Base-by-base conservation (phyloP, 2,888 invertebrate species). In the Drosophila trichaetosa region DNA sequence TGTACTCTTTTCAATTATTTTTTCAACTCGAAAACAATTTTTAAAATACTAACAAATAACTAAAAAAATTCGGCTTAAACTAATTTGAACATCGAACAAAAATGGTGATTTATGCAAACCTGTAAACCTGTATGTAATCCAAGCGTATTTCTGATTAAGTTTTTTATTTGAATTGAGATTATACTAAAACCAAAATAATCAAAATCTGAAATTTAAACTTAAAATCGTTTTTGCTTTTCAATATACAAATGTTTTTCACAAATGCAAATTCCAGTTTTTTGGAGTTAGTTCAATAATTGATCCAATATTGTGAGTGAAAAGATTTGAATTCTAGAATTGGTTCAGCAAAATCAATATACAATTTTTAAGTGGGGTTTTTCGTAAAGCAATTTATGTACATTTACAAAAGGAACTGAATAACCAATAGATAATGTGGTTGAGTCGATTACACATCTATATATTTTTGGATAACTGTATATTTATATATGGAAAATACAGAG, bases 301-400 rank as follows among this genome's bases (percentile, higher is more conserved):
- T 21, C 2, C 1, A 16, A 46, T 46, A 21, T 16, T 16, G 16
- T 4, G 2, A 13, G 16, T 16, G 21, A 16, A 16, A 24, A 24
- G 4, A 16, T 46, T 24, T 46, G 0, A 24, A 24, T 4, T 42
- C 2, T n/a, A 40, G 10, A 0, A n/a, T 10, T 4, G n/a, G 1
- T 40, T 46, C 21, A 5, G 6, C 42, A n/a, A 42, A n/a, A 11
- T 21, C 42, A 6, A 0, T n/a, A 21, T 2, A 13, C 1, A 21
- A 11, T 42, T 2, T 18, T 6, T 1, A 4, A 4, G 1, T 1
- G 0, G 8, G 0, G 1, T 38, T 18, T 38, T 4, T 3, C 0
- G 18, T 24, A 24, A 24, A 24, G 24, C 24, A 24, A 24, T 24
- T n/a, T n/a, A n/a, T n/a, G n/a, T n/a, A n/a, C n/a, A n/a, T n/a